Base-by-base conservation (phyloP, 1,140 invertebrate genomes). In the Achroia grisella region DNA sequence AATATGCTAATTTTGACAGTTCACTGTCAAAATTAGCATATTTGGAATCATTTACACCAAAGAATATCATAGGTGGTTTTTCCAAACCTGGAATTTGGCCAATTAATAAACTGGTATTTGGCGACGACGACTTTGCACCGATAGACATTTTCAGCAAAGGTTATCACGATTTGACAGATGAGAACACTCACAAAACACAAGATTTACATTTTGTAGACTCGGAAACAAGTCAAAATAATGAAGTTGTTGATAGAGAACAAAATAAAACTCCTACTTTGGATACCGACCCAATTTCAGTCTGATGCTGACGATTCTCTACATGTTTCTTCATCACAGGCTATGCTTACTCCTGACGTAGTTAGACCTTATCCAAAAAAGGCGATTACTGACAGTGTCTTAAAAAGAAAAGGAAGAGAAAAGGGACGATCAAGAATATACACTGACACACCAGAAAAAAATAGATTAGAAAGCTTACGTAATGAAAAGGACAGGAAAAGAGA, bases 11-110 rank as follows among this genome's bases (percentile, higher is more conserved):
- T n/a, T n/a, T n/a, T n/a, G n/a, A n/a, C n/a, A n/a, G n/a, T n/a
- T n/a, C n/a, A 58, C 56, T 72, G 12, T 52, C 52, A 36, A 76
- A 76, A 60, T 13, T 62, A 42, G 57, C 65, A 33, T 71, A 58
- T 62, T 67, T 67, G 39, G 56, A 73, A 53, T 59, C 66, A 40
- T 68, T 71, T 48, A 69, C 32, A 44, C 23, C 15, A 4, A 61
- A 44, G 28, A 68, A 68, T 54, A 70, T 66, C 30, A 51, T 37
- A 27, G 44, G 55, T 52, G 50, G 52, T 44, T 69, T 60, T 60
- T 52, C 53, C 43, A 66, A 66, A 43, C 39, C 68, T 36, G 63
- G 66, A 34, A 65, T 70, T 43, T 68, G 60, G 63, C 66, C 56
- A 42, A 55, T 65, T 40, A 73, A 73, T 48, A 53, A 58, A 49